phyloP scores from a whole-genome alignment of 2,888 invertebrate species.

The Parnassius smintheus region DNA sequence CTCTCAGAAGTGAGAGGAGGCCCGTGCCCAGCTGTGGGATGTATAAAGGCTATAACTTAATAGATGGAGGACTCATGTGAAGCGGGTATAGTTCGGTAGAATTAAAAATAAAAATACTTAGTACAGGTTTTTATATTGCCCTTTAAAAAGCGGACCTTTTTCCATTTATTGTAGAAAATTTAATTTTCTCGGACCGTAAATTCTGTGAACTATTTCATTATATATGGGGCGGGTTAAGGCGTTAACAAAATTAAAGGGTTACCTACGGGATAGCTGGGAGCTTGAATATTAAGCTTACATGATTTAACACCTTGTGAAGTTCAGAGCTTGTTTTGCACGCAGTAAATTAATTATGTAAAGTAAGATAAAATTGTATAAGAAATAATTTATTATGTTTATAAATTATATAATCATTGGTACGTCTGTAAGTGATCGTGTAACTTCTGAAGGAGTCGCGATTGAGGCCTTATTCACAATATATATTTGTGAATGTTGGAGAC shows the following conservation, averaged over 20 bases:
- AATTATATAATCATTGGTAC: background rate
- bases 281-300: conserved; percentile 22
- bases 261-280: conserved; percentile 3
- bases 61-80: no score
- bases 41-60: no score
- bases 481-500: no score
- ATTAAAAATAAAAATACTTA: no score
- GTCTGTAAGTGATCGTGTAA: background rate
- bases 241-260: conserved; percentile 21
- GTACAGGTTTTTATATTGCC: no score
- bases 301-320: conserved; percentile 20
- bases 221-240: conserved; percentile 5
- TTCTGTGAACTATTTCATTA: conserved; percentile 10
- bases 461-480: no score
- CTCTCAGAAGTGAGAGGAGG: no score
- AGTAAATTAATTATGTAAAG: background rate
- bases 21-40: no score
- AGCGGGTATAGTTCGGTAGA: no score
- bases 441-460: no score
- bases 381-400: no score
- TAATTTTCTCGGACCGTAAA: conserved; percentile 18
- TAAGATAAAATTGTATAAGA: background rate
- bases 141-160: background rate
- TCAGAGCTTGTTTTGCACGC: background rate
- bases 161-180: conserved; percentile 10